phyloP scores from a whole-genome alignment of 2,113 vertebrate genomes.

The Peucedramus taeniatus region DNA sequence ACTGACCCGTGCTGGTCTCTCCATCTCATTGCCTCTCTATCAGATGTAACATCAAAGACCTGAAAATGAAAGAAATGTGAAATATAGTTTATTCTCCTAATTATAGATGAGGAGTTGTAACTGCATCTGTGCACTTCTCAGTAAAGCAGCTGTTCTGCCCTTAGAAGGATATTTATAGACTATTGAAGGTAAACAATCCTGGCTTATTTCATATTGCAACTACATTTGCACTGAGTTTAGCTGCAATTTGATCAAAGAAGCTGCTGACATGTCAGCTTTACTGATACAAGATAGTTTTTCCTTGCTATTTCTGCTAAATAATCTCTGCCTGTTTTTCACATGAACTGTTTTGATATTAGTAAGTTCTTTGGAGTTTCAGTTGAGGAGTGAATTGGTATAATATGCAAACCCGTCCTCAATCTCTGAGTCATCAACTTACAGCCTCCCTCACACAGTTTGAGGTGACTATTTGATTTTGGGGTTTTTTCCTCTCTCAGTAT shows the following conservation, averaged over 20 bases:
- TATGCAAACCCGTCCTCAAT: slow-evolving; percentile 4
- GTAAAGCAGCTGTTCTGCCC: slow-evolving; percentile 62
- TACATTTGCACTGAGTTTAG: slow-evolving; percentile 2
- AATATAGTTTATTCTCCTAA: neutral
- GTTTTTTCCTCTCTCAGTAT: neutral
- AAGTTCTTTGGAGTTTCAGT: slow-evolving; percentile 39
- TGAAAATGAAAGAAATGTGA: neutral
- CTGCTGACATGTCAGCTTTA: slow-evolving; percentile 5
- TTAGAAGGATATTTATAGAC: slow-evolving; percentile 49
- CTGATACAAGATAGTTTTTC: slow-evolving; percentile 11
- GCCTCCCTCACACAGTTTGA: slow-evolving; percentile 2
- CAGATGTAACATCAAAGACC: neutral
- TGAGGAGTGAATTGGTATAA: slow-evolving; percentile 8
- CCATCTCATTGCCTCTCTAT: neutral
- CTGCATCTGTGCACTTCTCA: neutral
- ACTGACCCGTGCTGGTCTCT: fast-evolving
- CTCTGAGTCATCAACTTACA: slow-evolving; percentile 22
- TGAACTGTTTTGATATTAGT: slow-evolving; percentile 24
- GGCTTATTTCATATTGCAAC: slow-evolving; percentile 23
- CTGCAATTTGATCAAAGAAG: slow-evolving; percentile 27
- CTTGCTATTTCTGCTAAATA: slow-evolving; percentile 13
- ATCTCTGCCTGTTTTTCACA: slow-evolving; percentile 48
- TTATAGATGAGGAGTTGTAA: neutral
- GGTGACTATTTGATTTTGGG: slow-evolving; percentile 31
- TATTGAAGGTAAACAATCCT: slow-evolving; percentile 51